Base-by-base conservation (phyloP, 2,888 invertebrate genomes). In the Athripsodes cinereus region DNA sequence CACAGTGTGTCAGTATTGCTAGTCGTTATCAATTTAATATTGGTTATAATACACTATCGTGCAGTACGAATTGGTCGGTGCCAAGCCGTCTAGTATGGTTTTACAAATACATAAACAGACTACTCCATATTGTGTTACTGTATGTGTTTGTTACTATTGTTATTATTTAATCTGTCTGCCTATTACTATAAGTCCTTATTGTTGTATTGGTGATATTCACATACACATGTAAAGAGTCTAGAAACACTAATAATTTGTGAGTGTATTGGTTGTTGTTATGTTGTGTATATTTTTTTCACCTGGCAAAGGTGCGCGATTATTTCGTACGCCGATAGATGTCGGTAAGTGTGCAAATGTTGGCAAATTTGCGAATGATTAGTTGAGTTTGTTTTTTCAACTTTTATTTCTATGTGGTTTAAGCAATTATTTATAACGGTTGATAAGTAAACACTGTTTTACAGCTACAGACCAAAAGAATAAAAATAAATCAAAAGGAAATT, bases 41-140 rank as follows among this genome's bases (percentile, higher is more conserved):
- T 19, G 18, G 8, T 18, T n/a, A 10, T 16, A 21, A 18, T n/a
- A 19, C n/a, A n/a, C 18, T 20, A 44, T 26, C 18, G 44, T 31
- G 44, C 22, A 35, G 51, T 35, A 40, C 50, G 56, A 56, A 50
- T 50, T 48, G 19, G 22, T n/a, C 26, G 56, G 56, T 56, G 56
- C 56, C 56, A 56, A 51, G 51, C 52, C 46, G 56, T 56, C 56
- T 56, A 56, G 51, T 26, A 20, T 20, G 40, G 51, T 50, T 19
- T 40, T 44, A 46, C 56, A 10, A 20, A 55, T 22, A 56, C 56
- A 51, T 11, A 21, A 21, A 49, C 22, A 50, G 26, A 22, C 3
- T 1, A 16, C 13, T 19, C 22, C 19, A 31, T 48, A 20, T 20
- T 21, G 48, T 20, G 26, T 50, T 2, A 2, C 10, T 2, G 22